These are phyloP conservation scores for Rhinogobio ventralis DNA, from an alignment of 2,797 vertebrate genomes.

Conservation along the genomic window DNA sequence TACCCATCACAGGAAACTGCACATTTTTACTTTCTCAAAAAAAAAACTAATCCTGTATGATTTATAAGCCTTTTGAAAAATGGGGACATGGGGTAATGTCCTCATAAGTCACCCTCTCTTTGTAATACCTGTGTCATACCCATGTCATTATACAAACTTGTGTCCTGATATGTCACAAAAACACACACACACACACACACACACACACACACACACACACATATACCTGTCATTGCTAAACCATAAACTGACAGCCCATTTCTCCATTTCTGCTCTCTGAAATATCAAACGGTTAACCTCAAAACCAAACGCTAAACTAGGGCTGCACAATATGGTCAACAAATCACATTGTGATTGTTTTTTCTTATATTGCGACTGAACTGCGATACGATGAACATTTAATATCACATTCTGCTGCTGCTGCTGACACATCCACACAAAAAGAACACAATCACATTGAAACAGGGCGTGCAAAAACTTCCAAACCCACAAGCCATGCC, in stretches of 20 bases:
- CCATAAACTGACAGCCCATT: constrained; percentile 1
- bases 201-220: not conserved
- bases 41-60: no score
- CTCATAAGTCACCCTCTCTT: no score
- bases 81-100: no score
- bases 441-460: not conserved
- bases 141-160: no score
- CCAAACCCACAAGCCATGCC: not conserved
- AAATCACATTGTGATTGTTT: not conserved
- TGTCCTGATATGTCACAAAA: no score
- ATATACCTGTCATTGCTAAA: not conserved
- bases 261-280: not conserved
- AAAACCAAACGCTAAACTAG: not conserved
- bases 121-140: no score
- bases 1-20: no score
- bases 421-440: not conserved
- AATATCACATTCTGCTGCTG: not conserved
- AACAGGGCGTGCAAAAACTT: not conserved
- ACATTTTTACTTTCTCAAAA: no score
- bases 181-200: no score
- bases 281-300: constrained; percentile 1
- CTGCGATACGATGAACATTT: not conserved
- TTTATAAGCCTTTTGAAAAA: no score
- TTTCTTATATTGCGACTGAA: not conserved
- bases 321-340: not conserved